These are phyloP conservation scores for Mixornis gularis DNA, from an alignment of 2,113 vertebrate species.

Conservation along the genomic window DNA sequence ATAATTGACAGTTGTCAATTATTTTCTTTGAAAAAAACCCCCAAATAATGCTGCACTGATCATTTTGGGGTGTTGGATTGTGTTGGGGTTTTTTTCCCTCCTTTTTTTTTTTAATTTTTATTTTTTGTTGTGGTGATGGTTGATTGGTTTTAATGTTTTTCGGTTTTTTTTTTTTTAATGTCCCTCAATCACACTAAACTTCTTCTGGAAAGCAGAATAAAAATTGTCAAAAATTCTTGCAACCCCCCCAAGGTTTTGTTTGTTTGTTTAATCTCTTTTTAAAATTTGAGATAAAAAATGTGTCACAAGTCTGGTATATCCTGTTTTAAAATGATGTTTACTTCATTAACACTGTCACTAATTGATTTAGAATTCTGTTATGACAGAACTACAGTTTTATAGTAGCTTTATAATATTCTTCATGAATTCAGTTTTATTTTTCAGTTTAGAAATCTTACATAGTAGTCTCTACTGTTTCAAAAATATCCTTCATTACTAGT, in stretches of 20 bases:
- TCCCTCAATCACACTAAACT: not conserved
- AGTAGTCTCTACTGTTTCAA: not conserved
- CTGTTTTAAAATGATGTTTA: not conserved
- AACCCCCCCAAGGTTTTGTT: not conserved
- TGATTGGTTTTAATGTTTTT: no score
- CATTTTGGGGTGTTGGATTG: not conserved
- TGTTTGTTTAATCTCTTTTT: not conserved
- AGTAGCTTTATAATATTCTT: not conserved
- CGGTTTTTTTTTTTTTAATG: no score
- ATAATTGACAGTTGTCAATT: not conserved
- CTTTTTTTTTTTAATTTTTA: not conserved
- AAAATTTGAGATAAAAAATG: not conserved
- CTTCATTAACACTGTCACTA: not conserved
- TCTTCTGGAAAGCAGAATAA: not conserved
- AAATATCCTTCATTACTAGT: not conserved
- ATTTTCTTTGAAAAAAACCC: not conserved
- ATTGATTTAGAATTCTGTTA: not conserved
- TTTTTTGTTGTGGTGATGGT: no score
- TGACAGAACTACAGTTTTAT: not conserved
- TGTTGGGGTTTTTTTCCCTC: rapidly evolving
- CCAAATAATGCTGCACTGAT: not conserved
- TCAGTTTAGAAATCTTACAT: not conserved
- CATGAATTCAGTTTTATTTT: not conserved
- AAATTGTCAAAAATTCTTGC: not conserved
- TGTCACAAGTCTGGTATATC: not conserved